These are phyloP conservation scores for Loxodonta africana DNA, from an alignment of 2,113 vertebrate genomes.

Conservation along the genomic window DNA sequence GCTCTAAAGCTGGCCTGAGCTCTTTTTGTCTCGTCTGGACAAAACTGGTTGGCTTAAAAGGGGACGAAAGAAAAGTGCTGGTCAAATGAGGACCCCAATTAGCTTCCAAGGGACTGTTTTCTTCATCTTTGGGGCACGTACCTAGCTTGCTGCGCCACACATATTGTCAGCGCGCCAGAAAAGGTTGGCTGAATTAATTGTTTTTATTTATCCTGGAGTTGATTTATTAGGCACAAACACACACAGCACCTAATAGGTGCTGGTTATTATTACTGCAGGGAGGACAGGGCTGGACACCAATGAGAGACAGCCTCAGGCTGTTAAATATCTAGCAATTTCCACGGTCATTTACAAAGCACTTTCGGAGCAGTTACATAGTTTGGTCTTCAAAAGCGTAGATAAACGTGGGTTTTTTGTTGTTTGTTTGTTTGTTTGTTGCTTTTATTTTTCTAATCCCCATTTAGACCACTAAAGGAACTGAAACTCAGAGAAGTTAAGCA, in stretches of 20 bases:
- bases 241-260: conserved; percentile 67
- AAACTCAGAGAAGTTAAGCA: conserved; percentile 37
- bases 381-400: conserved; percentile 41
- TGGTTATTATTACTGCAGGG: background rate
- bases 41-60: conserved; percentile 78
- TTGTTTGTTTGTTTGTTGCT: background rate
- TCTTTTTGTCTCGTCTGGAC: conserved; percentile 78
- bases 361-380: background rate
- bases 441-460: background rate
- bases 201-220: conserved; percentile 43
- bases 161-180: conserved; percentile 55
- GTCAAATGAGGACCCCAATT: conserved; percentile 71
- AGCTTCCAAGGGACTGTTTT: conserved; percentile 62
- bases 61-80: conserved; percentile 67
- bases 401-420: background rate
- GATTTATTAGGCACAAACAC: background rate
- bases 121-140: conserved; percentile 24
- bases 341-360: conserved; percentile 69
- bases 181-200: conserved; percentile 71
- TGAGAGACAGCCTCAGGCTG: background rate
- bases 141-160: conserved; percentile 62
- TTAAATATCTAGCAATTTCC: conserved; percentile 25
- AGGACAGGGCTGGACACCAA: background rate
- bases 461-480: conserved; percentile 66
- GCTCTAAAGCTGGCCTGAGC: conserved; percentile 48